Evolutionary conservation across 2,797 vertebrate genomes (phyloP).

Genomic region (Poecilia picta): DNA sequence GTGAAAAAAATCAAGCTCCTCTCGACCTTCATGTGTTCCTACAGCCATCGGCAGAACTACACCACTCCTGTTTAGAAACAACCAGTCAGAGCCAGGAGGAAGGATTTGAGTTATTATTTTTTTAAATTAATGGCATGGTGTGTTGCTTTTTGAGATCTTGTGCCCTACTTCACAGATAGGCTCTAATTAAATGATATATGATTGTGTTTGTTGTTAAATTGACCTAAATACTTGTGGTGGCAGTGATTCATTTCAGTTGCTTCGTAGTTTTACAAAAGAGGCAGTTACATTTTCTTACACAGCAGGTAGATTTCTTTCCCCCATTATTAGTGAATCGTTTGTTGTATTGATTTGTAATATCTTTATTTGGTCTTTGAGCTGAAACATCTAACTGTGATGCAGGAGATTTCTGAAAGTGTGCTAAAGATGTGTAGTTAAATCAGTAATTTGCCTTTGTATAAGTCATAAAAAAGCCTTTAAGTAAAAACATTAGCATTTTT

Average conservation of each 20-base stretch:
- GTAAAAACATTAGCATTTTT: not conserved
- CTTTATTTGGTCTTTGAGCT: not conserved
- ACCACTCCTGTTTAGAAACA: too few species aligned
- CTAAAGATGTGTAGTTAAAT: not conserved
- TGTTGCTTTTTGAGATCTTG: not conserved
- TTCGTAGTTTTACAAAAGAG: not conserved
- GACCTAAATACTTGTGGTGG: not conserved
- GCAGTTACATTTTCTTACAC: not conserved
- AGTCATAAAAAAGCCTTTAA: not conserved
- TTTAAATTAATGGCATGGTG: too few species aligned
- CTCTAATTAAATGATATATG: not conserved
- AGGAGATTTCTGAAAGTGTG: not conserved
- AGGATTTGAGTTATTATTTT: too few species aligned
- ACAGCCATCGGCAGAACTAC: too few species aligned
- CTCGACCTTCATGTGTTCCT: too few species aligned
- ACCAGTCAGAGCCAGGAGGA: too few species aligned
- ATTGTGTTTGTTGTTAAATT: not conserved
- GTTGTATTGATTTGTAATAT: not conserved
- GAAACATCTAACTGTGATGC: not conserved
- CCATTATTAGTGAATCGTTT: not conserved
- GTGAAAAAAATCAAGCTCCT: too few species aligned
- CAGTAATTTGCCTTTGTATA: not conserved
- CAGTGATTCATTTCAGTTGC: not conserved
- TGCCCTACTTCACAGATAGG: not conserved
- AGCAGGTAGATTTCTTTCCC: not conserved